Conservation (phyloP, 2,888 invertebrate genomes). For the Strigamia transsilvanica region DNA sequence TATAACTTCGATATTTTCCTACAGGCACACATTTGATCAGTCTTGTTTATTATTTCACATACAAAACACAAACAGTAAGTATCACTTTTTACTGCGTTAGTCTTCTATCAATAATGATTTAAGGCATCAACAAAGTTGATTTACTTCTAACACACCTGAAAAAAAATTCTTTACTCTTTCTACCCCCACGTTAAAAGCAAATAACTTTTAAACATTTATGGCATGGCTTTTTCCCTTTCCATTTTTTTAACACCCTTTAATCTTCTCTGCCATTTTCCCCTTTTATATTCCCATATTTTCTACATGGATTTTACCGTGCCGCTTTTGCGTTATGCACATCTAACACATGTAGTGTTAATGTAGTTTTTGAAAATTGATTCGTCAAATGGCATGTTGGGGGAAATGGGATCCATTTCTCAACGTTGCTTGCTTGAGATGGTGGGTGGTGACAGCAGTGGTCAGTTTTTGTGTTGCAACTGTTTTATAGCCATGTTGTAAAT, state of each 20-base stretch:
- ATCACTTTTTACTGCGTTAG: constrained; percentile 16
- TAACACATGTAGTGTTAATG: constrained; percentile 48
- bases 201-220: constrained; percentile 19
- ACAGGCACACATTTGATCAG: constrained; percentile 36
- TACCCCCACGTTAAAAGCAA: background rate
- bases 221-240: background rate
- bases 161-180: background rate
- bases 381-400: constrained; percentile 49
- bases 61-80: constrained; percentile 45
- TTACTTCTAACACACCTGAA: constrained; percentile 8
- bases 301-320: constrained; percentile 37
- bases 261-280: constrained; percentile 34
- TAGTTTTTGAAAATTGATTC: constrained; percentile 46
- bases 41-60: constrained; percentile 33
- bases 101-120: constrained; percentile 39
- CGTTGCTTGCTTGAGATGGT: constrained; percentile 47
- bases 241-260: constrained; percentile 38
- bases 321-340: constrained; percentile 18
- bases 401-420: constrained; percentile 48
- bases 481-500: constrained; percentile 38
- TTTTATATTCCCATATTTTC: constrained; percentile 44
- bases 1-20: constrained; percentile 29
- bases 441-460: constrained; percentile 48
- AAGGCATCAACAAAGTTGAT: constrained; percentile 29
- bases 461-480: constrained; percentile 44